Evolutionary conservation across 2,113 vertebrate genomes (phyloP), one percentile per base, ranked within the genome.

Genomic region (Tragelaphus imberbis): DNA sequence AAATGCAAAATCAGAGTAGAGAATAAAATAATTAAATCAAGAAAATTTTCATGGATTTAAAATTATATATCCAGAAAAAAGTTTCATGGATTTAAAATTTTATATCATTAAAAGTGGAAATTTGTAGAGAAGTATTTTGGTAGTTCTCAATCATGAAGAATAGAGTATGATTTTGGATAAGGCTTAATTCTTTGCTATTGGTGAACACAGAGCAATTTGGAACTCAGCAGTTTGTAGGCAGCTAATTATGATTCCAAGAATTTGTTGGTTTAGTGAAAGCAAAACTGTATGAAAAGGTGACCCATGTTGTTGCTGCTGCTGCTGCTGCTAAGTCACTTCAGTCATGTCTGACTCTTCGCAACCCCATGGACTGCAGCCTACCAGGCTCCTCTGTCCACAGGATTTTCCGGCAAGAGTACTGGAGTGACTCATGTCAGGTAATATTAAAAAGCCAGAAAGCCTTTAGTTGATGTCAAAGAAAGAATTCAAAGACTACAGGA

Each of bases 261-360:
- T 84, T 40, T 92, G 17, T 59, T 88, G 84, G 56, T 91, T 88
- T 85, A 89, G 71, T 88, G 68, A 55, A 88, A 96, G 33, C 28
- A 92, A 92, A 96, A 79, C 4, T 40, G 47, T 6, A 85, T 85
- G 14, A 81, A 53, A 82, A 84, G 15, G 4, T 79, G 49, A 88
- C 63, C 63, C 49, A 91, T 53, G 61, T 63, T 63, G 12, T 11
- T 63, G 59, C 28, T 61, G 27, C 59, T 61, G 53, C 14, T 55
- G 58, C 58, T 61, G 59, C 59, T 61, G 4, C 25, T 61, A 30
- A 63, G 6, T 30, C 0, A 1, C 28, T 63, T 30, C 13, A 63
- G 61, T 63, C 6, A 0, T 63, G 61, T 30, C 61, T 0, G 0
- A 63, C 59, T 63, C 28, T 63, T 63, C 2, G 0, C 5, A 2